Conservation (phyloP, 2,888 invertebrate genomes). For the Catocala sponsa region DNA sequence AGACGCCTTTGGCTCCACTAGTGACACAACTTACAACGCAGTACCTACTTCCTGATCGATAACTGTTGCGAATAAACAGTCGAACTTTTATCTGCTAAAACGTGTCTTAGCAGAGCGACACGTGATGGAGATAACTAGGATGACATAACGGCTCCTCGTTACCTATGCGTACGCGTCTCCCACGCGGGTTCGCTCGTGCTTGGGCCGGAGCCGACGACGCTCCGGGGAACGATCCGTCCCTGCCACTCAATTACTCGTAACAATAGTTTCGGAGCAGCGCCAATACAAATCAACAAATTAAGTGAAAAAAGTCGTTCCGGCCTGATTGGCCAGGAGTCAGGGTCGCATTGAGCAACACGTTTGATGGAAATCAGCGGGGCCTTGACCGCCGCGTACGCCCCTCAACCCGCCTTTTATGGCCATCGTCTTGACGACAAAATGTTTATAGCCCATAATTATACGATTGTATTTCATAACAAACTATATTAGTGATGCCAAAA, state of each 20-base stretch:
- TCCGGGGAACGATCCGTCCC: slow-evolving; percentile 4
- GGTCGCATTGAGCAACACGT: slow-evolving; percentile 80
- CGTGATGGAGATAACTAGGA: slow-evolving; percentile 20
- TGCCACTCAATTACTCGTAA: slow-evolving; percentile 29
- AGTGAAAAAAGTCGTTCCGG: slow-evolving; percentile 83
- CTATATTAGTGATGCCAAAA: slow-evolving; percentile 38
- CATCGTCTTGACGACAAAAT: slow-evolving; percentile 56
- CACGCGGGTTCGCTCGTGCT: neutral
- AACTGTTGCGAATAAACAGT: slow-evolving; percentile 34
- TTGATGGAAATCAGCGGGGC: slow-evolving; percentile 76
- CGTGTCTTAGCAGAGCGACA: slow-evolving; percentile 22
- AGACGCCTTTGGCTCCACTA: slow-evolving; percentile 15
- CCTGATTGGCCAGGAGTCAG: slow-evolving; percentile 82
- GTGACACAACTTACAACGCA: slow-evolving; percentile 19
- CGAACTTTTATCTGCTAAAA: slow-evolving; percentile 30
- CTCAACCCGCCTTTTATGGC: slow-evolving; percentile 73
- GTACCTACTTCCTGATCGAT: slow-evolving; percentile 38
- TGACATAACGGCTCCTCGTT: slow-evolving; percentile 19
- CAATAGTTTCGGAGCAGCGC: slow-evolving; percentile 42
- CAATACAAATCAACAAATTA: slow-evolving; percentile 73
- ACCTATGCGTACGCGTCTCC: neutral
- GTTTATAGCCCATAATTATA: slow-evolving; percentile 45
- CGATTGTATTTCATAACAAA: slow-evolving; percentile 44
- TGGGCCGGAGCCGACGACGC: neutral
- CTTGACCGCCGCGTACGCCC: slow-evolving; percentile 79